These are phyloP conservation scores for Scartelaos histophorus DNA, from an alignment of 2,113 vertebrate genomes.

Conservation along the genomic window DNA sequence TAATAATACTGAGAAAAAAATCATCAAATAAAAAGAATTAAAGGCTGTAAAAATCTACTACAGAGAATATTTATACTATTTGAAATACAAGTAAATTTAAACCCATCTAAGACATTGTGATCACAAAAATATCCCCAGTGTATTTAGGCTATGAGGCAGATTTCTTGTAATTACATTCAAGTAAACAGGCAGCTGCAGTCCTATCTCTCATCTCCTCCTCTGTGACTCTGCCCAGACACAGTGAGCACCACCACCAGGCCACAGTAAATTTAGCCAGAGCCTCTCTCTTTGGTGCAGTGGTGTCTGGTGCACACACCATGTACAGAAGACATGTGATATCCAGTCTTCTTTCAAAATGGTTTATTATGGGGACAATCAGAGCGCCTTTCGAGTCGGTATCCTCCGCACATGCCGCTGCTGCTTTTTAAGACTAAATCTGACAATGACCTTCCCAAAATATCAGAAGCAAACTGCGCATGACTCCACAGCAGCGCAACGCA, in stretches of 20 bases:
- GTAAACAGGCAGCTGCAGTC: constrained; percentile 48
- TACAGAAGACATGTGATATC: background rate
- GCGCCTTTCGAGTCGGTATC: constrained; percentile 7
- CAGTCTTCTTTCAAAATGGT: background rate
- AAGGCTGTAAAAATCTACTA: too few relatives aligned
- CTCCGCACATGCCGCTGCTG: constrained; percentile 47
- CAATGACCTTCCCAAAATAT: constrained; percentile 77
- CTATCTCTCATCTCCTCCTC: constrained; percentile 11
- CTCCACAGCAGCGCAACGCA: constrained; percentile 4
- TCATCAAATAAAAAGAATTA: too few relatives aligned
- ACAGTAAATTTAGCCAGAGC: constrained; percentile 48
- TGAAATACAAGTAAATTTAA: too few relatives aligned
- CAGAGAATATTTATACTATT: too few relatives aligned
- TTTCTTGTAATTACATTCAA: constrained; percentile 60
- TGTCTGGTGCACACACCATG: background rate
- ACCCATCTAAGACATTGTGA: constrained; percentile 12
- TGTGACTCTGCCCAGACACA: constrained; percentile 7
- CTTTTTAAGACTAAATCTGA: constrained; percentile 66
- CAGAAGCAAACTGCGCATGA: constrained; percentile 42
- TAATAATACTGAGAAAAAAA: too few relatives aligned
- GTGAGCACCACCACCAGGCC: constrained; percentile 42
- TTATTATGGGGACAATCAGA: constrained; percentile 6
- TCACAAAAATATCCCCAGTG: constrained; percentile 47
- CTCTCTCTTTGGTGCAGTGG: constrained; percentile 49
- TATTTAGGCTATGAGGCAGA: constrained; percentile 58